Conservation (phyloP, 2,113 vertebrate genomes). For the Taxidea taxus region DNA sequence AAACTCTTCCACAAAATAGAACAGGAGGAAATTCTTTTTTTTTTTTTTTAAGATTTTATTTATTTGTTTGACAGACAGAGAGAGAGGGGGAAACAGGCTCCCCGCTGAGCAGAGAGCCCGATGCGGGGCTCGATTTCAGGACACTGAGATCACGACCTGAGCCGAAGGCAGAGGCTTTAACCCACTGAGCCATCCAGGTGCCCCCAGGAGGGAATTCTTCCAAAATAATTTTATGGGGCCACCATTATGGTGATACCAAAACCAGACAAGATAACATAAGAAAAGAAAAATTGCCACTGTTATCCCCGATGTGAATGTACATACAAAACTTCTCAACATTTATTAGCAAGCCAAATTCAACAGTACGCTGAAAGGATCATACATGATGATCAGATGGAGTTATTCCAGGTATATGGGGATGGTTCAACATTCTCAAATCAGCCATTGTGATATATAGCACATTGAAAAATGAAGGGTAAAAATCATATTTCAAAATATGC, state of each 20-base stretch:
- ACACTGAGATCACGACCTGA: too few species aligned
- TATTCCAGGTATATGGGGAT: neutral
- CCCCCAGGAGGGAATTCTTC: neutral
- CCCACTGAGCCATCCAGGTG: too few species aligned
- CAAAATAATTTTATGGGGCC: neutral
- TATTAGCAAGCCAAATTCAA: neutral
- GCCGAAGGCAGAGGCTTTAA: too few species aligned
- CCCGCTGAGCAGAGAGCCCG: too few species aligned
- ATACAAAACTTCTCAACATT: neutral
- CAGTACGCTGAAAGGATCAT: neutral
- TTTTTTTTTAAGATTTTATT: too few species aligned
- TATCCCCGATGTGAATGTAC: neutral
- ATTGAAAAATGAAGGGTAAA: neutral
- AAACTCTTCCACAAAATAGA: neutral
- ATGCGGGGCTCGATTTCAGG: too few species aligned
- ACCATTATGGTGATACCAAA: neutral
- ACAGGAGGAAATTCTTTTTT: neutral
- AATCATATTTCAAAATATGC: neutral
- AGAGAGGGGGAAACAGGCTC: too few species aligned
- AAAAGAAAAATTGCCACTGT: neutral
- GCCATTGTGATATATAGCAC: neutral
- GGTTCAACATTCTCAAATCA: neutral
- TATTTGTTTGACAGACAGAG: too few species aligned
- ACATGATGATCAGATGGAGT: neutral
- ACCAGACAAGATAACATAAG: neutral